Conservation (phyloP, 2,113 vertebrate species). For the Indri indri region DNA sequence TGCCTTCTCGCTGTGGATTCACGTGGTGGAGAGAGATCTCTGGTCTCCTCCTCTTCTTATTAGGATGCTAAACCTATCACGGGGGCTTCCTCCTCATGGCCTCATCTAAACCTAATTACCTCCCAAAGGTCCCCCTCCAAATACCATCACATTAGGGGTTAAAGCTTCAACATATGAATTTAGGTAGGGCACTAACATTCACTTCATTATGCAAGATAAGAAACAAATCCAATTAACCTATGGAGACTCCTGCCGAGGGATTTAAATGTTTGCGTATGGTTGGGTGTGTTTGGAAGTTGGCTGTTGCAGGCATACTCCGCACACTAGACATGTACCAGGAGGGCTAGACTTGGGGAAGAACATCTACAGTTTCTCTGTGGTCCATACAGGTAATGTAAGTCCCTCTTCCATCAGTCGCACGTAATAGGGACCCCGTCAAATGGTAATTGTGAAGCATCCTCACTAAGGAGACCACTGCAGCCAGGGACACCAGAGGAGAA, state of each 20-base stretch:
- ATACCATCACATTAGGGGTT: no score
- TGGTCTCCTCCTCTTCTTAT: neutral
- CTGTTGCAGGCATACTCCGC: neutral
- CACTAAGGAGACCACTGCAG: neutral
- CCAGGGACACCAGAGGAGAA: neutral
- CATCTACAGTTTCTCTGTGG: neutral
- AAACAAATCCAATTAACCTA: neutral
- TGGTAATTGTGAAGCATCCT: neutral
- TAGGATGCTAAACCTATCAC: neutral
- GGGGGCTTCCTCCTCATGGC: no score
- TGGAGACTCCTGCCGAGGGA: neutral
- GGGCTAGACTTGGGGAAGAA: neutral
- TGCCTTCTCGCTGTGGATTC: neutral
- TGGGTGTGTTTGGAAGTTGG: neutral
- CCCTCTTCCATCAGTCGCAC: no score
- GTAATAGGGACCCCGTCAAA: rapidly evolving
- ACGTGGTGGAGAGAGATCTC: neutral
- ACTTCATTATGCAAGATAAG: neutral
- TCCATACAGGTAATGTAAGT: neutral
- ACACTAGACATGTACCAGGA: no score
- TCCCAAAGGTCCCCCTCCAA: neutral
- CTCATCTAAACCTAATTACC: neutral
- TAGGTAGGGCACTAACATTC: neutral
- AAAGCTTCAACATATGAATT: neutral
- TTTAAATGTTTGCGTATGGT: neutral